These are phyloP conservation scores for Dryobota labecula DNA, from an alignment of 2,888 invertebrate species.

Conservation along the genomic window DNA sequence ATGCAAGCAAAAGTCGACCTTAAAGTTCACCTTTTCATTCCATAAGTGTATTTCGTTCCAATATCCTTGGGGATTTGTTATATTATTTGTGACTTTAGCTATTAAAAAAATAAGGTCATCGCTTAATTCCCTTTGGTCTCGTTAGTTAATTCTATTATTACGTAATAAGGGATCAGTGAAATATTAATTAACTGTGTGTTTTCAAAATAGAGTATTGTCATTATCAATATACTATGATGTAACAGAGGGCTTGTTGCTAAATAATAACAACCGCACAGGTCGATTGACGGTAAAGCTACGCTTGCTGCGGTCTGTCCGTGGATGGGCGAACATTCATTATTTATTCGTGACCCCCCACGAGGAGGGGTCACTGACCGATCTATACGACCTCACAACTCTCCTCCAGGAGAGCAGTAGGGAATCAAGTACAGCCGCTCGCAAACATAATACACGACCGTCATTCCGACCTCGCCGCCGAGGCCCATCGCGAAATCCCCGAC, in stretches of 20 bases:
- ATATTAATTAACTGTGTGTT: neutral
- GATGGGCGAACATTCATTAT: no score
- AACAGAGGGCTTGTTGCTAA: neutral
- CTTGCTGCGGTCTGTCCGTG: no score
- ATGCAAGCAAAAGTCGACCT: neutral
- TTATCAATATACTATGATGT: neutral
- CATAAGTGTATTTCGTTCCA: neutral
- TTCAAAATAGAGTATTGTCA: neutral
- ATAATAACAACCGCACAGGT: no score
- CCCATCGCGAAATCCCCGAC: no score
- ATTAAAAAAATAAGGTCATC: slow-evolving; percentile 19
- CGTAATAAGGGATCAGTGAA: neutral
- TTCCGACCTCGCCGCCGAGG: no score
- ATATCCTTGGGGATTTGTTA: neutral
- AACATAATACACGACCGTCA: no score
- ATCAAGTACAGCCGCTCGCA: no score
- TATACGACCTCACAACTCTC: no score
- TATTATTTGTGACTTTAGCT: neutral
- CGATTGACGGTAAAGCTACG: no score
- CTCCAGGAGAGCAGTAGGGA: no score
- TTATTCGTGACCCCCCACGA: no score
- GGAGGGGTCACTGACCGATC: no score
- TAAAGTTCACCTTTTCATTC: neutral
- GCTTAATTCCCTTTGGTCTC: neutral
- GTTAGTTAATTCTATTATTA: neutral